Evolutionary conservation across 37 sponge, comb jelly and placozoan species (phyloP), one percentile per base, ranked within the genome.

Genomic region (Ianthella basta): DNA sequence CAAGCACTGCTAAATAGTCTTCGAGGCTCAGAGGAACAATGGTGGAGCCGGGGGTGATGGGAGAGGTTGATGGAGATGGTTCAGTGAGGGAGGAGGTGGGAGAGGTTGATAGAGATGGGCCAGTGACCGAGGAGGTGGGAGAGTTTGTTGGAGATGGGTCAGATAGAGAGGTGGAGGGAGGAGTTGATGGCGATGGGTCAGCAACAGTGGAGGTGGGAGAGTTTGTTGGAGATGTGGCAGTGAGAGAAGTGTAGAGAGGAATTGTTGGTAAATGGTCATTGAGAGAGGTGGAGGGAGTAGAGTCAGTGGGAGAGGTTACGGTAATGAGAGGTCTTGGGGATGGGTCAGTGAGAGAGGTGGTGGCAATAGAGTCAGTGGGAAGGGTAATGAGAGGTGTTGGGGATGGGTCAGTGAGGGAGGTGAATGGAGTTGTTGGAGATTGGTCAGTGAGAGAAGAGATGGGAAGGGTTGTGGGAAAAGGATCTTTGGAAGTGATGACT

Each of bases 101-200:
- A 44, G 50, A 8, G 8, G 50, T 44, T 82, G 83, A 56, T 91
- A 83, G 41, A 79, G 59, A n/a, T 83, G 60, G 13, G 91, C 87
- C 87, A 86, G 82, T 32, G 55, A 0, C 0, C 0, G 56, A 41
- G 29, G 33, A 8, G 65, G 25, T 20, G 60, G 38, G 37, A 56
- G 18, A 14, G 33, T 8, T 60, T 30, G 15, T 16, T 60, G 59
- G 30, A 41, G 41, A 37, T 44, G 23, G 56, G 39, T 32, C 54
- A 41, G 24, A n/a, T 23, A 29, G 10, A 44, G 41, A 53, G 27
- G 50, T 44, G 25, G 32, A 27, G 25, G 23, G 32, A 25, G 70
- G 30, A 29, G 35, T 68, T 32, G 0, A 19, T 25, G 69, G 27
- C 16, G 69, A 15, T 68, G 29, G 19, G 30, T 32, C 18, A 15